phyloP scores from a whole-genome alignment of 2,888 invertebrate species.

The Lydus trimaculatus region DNA sequence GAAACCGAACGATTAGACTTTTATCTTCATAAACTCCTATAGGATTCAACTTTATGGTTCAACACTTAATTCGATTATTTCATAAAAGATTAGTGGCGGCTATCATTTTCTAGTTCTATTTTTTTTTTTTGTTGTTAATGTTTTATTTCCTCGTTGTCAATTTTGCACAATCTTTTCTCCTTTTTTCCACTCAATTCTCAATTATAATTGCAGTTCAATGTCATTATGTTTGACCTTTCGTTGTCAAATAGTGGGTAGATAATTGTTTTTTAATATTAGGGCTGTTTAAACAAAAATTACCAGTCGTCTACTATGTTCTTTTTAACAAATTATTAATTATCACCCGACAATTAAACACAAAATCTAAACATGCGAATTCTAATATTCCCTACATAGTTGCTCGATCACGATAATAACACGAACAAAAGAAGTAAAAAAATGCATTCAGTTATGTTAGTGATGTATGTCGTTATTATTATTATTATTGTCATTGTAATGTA shows the following conservation, averaged over 20 bases:
- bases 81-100: too few relatives aligned
- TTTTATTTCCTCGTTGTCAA: background rate
- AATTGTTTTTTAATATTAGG: constrained; percentile 4
- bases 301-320: background rate
- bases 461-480: background rate
- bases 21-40: too few relatives aligned
- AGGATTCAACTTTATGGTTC: too few relatives aligned
- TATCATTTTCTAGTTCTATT: too few relatives aligned
- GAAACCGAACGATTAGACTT: too few relatives aligned
- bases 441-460: background rate
- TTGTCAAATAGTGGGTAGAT: background rate
- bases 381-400: background rate
- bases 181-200: background rate
- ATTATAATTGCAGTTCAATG: constrained; percentile 20
- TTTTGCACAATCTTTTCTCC: background rate
- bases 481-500: constrained; percentile 4
- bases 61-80: background rate
- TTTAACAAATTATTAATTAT: background rate
- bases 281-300: background rate
- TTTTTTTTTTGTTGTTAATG: background rate
- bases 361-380: background rate
- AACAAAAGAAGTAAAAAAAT: background rate
- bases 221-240: constrained; percentile 20
- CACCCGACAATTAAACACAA: background rate
- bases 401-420: too few relatives aligned